These are phyloP conservation scores for Hepsetus odoe DNA, from an alignment of 2,113 vertebrate genomes.

Conservation along the genomic window DNA sequence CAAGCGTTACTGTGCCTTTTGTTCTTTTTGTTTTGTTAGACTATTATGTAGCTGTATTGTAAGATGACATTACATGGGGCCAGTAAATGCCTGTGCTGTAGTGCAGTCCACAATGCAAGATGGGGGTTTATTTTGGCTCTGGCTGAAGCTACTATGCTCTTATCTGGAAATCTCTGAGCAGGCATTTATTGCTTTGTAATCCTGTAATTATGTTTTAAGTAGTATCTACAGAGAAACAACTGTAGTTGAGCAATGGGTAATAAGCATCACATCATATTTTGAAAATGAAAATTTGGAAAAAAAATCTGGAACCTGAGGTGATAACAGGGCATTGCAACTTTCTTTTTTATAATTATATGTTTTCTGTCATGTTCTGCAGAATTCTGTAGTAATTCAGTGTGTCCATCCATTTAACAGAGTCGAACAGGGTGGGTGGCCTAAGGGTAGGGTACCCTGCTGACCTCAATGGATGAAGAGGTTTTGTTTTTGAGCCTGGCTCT, in stretches of 20 bases:
- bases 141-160: background rate
- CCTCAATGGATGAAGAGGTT: too few species aligned
- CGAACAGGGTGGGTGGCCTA: too few species aligned
- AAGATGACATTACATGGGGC: constrained; percentile 37
- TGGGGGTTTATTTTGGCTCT: background rate
- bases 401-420: too few species aligned
- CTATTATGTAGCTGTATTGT: constrained; percentile 36
- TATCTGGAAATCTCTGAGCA: constrained; percentile 19
- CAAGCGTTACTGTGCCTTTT: constrained; percentile 34
- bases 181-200: background rate
- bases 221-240: constrained; percentile 56
- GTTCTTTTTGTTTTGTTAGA: constrained; percentile 48
- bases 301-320: too few species aligned
- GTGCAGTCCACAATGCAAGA: constrained; percentile 15
- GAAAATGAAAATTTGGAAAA: too few species aligned
- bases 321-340: too few species aligned
- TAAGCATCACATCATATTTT: too few species aligned
- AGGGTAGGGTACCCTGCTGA: too few species aligned
- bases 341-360: too few species aligned
- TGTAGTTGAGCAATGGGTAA: constrained; percentile 26
- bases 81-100: background rate
- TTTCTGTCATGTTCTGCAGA: too few species aligned
- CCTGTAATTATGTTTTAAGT: constrained; percentile 15
- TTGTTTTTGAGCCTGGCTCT: too few species aligned
- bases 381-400: too few species aligned